Evolutionary conservation across 2,797 vertebrate species (phyloP).

Genomic region (Arctocebus calabarensis): DNA sequence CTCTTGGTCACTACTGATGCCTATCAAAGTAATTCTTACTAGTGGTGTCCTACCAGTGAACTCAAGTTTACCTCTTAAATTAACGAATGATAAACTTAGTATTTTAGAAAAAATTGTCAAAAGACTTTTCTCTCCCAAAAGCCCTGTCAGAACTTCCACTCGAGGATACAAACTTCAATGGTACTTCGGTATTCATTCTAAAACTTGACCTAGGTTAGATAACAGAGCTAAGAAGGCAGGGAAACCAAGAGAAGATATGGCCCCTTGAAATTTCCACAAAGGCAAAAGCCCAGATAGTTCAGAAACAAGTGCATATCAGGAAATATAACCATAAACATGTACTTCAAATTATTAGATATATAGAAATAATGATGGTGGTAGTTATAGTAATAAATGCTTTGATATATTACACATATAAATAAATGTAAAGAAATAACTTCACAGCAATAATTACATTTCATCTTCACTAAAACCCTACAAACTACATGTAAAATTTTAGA

Average conservation of each 20-base stretch:
- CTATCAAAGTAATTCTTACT: conserved; percentile 40
- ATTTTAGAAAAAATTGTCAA: neutral
- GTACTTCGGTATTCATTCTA: neutral
- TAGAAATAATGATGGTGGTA: neutral
- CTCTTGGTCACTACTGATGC: neutral
- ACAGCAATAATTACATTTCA: conserved; percentile 33
- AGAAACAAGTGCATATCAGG: conserved; percentile 25
- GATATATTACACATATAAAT: neutral
- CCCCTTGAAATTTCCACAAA: neutral
- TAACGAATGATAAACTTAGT: neutral
- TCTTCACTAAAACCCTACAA: neutral
- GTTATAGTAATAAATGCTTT: neutral
- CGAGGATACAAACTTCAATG: neutral
- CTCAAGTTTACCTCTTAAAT: conserved; percentile 38
- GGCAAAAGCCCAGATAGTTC: conserved; percentile 16
- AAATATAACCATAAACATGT: conserved; percentile 39
- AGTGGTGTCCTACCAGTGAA: conserved; percentile 37
- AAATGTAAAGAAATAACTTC: conserved; percentile 31
- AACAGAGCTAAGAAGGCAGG: neutral
- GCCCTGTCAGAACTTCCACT: neutral
- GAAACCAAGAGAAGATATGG: conserved; percentile 21
- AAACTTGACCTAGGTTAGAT: neutral
- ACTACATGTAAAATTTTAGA: conserved; percentile 30
- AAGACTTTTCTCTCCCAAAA: neutral
- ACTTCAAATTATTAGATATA: conserved; percentile 24